Conservation (phyloP, 2,888 invertebrate species). For the Bellardia pandia region DNA sequence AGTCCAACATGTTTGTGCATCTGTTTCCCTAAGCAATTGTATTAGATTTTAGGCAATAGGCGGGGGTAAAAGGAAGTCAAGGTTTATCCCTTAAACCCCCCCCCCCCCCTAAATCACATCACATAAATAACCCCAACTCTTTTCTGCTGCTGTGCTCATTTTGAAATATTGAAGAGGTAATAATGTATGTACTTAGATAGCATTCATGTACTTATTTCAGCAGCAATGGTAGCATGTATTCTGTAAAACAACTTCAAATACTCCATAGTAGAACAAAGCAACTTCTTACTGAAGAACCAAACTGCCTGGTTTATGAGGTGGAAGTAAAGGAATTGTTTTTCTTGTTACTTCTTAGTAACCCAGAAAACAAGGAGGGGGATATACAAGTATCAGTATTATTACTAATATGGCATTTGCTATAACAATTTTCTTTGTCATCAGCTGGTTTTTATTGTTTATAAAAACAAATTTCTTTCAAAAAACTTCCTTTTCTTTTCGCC, state of each 20-base stretch:
- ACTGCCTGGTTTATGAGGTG: constrained; percentile 34
- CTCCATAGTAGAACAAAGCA: background rate
- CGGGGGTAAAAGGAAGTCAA: constrained; percentile 5
- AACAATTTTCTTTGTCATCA: constrained; percentile 58
- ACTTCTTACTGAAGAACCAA: background rate
- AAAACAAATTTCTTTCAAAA: constrained; percentile 21
- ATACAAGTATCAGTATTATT: background rate
- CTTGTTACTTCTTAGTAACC: background rate
- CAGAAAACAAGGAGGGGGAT: background rate
- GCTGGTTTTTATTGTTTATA: constrained; percentile 64
- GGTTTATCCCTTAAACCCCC: constrained; percentile 34
- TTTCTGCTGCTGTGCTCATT: constrained; percentile 25
- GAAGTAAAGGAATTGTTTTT: constrained; percentile 41
- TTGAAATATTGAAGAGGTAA: constrained; percentile 66
- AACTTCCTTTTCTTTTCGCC: background rate
- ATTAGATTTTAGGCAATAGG: background rate
- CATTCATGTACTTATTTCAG: constrained; percentile 36
- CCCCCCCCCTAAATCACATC: background rate
- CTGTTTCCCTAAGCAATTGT: constrained; percentile 63
- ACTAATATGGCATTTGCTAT: no score
- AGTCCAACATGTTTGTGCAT: constrained; percentile 55
- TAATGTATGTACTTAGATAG: constrained; percentile 64
- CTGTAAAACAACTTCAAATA: background rate
- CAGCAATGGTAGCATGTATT: constrained; percentile 1
- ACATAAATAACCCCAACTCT: background rate